phyloP scores from a whole-genome alignment of 2,888 invertebrate genomes.

The Chymomyza amoena region DNA sequence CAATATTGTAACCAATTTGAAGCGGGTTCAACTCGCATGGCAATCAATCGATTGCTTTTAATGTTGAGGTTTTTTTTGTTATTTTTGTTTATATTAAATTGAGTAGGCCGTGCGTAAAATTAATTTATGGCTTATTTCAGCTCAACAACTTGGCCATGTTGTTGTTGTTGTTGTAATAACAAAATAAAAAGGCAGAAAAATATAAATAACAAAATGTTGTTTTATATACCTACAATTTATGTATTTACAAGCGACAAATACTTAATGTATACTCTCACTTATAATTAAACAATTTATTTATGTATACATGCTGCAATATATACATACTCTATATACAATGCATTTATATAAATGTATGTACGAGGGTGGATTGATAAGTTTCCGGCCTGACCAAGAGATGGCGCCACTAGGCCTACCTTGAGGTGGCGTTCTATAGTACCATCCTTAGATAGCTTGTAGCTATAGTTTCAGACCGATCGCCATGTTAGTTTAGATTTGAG shows the following conservation, averaged over 20 bases:
- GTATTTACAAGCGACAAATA: background rate
- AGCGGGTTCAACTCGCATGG: background rate
- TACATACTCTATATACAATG: too few species aligned
- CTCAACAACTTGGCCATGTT: background rate
- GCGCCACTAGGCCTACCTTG: too few species aligned
- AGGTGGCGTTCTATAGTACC: too few species aligned
- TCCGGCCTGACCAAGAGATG: too few species aligned
- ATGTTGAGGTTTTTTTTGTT: background rate
- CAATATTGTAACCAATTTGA: background rate
- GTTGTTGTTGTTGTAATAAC: background rate
- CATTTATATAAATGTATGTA: too few species aligned
- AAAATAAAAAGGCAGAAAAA: background rate
- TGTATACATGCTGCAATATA: background rate
- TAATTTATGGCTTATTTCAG: constrained; percentile 26
- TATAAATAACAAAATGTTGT: background rate
- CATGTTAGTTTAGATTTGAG: too few species aligned
- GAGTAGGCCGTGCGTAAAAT: constrained; percentile 41
- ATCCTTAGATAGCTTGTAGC: too few species aligned
- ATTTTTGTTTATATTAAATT: background rate
- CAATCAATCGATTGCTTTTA: background rate
- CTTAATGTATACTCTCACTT: background rate
- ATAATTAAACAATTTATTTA: background rate
- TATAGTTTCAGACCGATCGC: too few species aligned
- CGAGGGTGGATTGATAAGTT: too few species aligned
- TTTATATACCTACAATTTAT: background rate